Percentiles rank a stretch among this genome's conserved stretches.
These are phyloP conservation scores for Nephrotoma flavescens DNA, from an alignment of 2,888 invertebrate species.

Conservation along the genomic window DNA sequence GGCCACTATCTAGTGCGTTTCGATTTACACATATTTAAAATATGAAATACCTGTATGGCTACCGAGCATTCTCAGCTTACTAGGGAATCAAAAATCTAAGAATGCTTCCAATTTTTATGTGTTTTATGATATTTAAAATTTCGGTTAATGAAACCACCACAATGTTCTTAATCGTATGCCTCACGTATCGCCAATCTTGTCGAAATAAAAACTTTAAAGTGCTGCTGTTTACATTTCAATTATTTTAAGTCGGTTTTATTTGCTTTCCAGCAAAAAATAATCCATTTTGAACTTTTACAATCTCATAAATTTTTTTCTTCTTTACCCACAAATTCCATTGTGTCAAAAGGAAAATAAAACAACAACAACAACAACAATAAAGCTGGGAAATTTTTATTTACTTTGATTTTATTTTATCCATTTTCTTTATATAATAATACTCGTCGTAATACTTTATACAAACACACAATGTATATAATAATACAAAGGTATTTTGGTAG, in stretches of 20 bases:
- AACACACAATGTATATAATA: neutral
- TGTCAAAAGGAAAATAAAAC: neutral
- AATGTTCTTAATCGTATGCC: too few species aligned
- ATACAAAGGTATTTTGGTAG: neutral
- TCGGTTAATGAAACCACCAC: too few species aligned
- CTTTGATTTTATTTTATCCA: neutral
- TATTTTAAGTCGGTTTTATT: neutral
- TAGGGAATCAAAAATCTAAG: too few species aligned
- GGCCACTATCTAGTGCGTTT: too few species aligned
- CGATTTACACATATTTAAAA: too few species aligned
- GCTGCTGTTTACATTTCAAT: neutral
- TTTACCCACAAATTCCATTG: neutral
- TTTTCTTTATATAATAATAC: neutral
- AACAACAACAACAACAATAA: neutral
- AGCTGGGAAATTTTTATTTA: neutral
- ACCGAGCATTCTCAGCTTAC: too few species aligned
- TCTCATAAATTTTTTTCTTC: neutral
- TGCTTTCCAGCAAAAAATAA: neutral
- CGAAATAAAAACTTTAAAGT: neutral
- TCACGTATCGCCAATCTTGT: too few species aligned
- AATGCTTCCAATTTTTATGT: too few species aligned
- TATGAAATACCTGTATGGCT: too few species aligned
- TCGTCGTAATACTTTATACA: neutral
- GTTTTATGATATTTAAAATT: too few species aligned
- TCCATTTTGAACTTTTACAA: neutral